Base-by-base conservation (phyloP, 2,888 invertebrate species). In the Pyrocoelia pectoralis region DNA sequence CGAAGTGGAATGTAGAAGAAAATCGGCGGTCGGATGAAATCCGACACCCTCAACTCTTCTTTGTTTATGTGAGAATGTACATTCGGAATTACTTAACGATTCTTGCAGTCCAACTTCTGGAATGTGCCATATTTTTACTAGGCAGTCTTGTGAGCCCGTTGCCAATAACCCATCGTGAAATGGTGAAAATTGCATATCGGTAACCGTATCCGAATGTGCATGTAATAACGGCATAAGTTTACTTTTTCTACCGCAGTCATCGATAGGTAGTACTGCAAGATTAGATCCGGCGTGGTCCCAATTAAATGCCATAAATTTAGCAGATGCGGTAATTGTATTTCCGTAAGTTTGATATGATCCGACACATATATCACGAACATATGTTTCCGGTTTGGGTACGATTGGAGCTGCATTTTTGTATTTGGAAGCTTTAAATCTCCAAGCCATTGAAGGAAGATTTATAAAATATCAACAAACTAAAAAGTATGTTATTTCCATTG, bases 391-490 rank as follows among this genome's bases (percentile, higher is more conserved):
- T 80, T 97, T 97, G 38, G 97, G 96, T 76, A 95, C 91, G 77
- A 96, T 95, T 43, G 97, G 96, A 72, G 95, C 92, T 68, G 97
- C 95, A 90, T 98, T 98, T 88, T 97, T 98, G 83, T 95, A 98
- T 83, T 98, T 98, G 68, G 97, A 97, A 80, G 95, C 95, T 86
- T 97, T 97, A 84, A 97, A 97, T 83, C 96, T 88, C 93, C 94
- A 94, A 83, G 94, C 93, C 94, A 95, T 94, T 59, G 10, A 18
- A 46, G 8, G 13, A 13, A 8, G 15, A 14, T 6, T 15, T 43
- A 4, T n/a, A 17, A 17, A 46, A 46, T 15, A 18, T 17, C n/a
- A 46, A 18, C 46, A 9, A 46, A 17, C 17, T 43, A 43, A 1
- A 43, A 17, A 43, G 6, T 2, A 43, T 43, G 17, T 4, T 43